Base-by-base conservation (phyloP, 2,797 vertebrate genomes). In the Paguma larvata region DNA sequence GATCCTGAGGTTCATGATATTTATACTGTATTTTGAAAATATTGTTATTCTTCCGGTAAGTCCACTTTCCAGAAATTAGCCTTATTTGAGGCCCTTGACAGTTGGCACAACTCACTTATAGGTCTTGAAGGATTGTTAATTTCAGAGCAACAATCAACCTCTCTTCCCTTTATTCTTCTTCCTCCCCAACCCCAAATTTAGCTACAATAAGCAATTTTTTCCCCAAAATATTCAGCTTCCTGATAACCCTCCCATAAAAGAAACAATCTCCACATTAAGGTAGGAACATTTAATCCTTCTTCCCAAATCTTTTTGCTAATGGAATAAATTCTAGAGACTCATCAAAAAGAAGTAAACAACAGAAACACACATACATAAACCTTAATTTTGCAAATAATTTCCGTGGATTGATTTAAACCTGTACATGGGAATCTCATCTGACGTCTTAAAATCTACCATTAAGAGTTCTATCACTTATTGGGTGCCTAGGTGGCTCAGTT, bases 71-170 rank as follows among this genome's bases (percentile, higher is more conserved):
- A 56, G 38, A 67, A 89, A n/a, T 6, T 1, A 44, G n/a, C 2
- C 18, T 59, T 79, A 14, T 44, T 27, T 68, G 21, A 16, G 19
- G n/a, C 23, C 5, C 12, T 25, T 5, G 13, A n/a, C 32, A 48
- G 41, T 10, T 78, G n/a, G 32, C 14, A 13, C 11, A 34, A 14
- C 41, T 77, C 21, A 27, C 44, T 11, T 44, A 4, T 0, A 59
- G 27, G 10, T 8, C 23, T 30, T 70, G 41, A 32, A 56, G 25
- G 0, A 3, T n/a, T 32, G 23, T 11, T 48, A 10, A 12, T 53
- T 44, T 30, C 32, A 15, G 7, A 78, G 27, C 1, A 30, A 23
- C 41, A 53, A 27, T 2, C 0, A 30, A 2, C 4, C 6, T 41
- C 25, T 44, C 41, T 59, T 51, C 27, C 34, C 9, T 27, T 91